Evolutionary conservation across 2,113 vertebrate species (phyloP).

Genomic region (Oreochromis aureus): DNA sequence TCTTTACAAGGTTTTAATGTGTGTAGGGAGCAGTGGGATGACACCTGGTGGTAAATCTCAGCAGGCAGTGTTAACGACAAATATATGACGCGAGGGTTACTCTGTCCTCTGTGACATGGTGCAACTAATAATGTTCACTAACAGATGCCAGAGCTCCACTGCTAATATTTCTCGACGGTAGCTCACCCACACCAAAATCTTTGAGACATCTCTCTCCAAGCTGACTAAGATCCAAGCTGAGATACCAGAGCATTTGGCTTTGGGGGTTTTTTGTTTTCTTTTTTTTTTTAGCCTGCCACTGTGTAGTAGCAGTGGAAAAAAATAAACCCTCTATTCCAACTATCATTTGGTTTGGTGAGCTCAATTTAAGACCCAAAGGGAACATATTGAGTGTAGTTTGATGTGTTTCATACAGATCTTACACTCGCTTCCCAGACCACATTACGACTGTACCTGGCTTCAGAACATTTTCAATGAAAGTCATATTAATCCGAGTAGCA

Average conservation of each 20-base stretch:
- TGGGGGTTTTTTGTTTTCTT: accelerated
- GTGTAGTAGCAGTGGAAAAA: background rate
- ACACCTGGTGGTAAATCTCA: background rate
- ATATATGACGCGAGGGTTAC: background rate
- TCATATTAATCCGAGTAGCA: background rate
- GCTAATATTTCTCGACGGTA: background rate
- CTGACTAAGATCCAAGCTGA: background rate
- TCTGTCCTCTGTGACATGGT: background rate
- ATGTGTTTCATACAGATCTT: background rate
- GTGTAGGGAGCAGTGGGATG: background rate
- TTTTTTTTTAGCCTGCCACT: background rate
- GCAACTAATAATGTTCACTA: background rate
- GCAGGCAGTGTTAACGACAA: background rate
- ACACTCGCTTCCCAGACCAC: background rate
- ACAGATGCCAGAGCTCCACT: background rate
- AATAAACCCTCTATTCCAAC: background rate
- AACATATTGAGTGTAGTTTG: background rate
- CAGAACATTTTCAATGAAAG: background rate
- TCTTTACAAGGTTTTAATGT: background rate
- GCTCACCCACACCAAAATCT: background rate
- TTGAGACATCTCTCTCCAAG: background rate
- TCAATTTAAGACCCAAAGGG: background rate
- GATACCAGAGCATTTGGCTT: background rate
- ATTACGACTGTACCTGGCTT: background rate
- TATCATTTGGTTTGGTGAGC: background rate